Base-by-base conservation (phyloP, 2,888 invertebrate species). In the Euzophera pinguis region DNA sequence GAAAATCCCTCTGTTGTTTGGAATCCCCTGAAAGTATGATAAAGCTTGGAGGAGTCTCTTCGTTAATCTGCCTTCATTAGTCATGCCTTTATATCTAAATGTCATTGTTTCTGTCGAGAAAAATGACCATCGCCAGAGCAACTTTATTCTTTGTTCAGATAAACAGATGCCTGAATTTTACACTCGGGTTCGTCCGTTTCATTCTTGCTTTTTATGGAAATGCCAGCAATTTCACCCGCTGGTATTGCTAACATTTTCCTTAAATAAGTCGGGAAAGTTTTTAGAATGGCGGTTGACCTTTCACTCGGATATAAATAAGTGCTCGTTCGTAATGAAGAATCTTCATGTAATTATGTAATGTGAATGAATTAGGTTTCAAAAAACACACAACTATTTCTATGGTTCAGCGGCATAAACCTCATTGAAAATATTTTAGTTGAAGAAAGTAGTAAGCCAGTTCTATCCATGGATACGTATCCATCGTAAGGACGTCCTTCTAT, bases 11-110 rank as follows among this genome's bases (percentile, higher is more conserved):
- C 65, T 63, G 67, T 75, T 73, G 70, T 71, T 68, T 68, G 55
- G 57, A 62, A 61, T 64, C 61, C 68, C 59, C 65, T 59, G 62
- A 75, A 71, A 74, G 69, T 71, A 72, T 71, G 71, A 73, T 73
- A 71, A 76, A 72, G 73, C 66, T 64, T 60, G 62, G 65, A 68
- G 65, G 67, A 69, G 68, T 66, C 65, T 69, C 61, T 62, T 61
- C 65, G 69, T 69, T 75, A 73, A 79, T 75, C 71, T 74, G 59
- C 66, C 62, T 71, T 74, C 78, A 77, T 76, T 75, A 77, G 73
- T 76, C 75, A 75, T 62, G 70, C 65, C 66, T 68, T 69, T 75
- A 67, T 70, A 65, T 62, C 60, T 64, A 56, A 68, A 69, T 67
- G 62, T 65, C 69, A 64, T 67, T 68, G 68, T 63, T 59, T 58